Percentiles rank a stretch among this genome's conserved stretches.
Conservation (phyloP, 2,113 vertebrate species). For the Takifugu bimaculatus region DNA sequence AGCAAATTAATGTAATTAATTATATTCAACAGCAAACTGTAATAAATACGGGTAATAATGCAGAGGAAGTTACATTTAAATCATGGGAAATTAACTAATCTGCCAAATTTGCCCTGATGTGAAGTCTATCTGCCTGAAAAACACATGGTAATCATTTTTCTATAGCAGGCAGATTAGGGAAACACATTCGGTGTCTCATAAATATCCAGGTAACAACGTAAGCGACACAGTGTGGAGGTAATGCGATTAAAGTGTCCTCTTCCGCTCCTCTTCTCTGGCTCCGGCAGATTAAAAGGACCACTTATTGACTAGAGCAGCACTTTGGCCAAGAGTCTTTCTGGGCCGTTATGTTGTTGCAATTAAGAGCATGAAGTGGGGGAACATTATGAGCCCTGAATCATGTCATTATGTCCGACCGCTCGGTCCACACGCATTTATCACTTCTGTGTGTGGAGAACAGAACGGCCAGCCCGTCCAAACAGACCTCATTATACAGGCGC, state of each 20-base stretch:
- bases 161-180: no score
- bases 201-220: conserved; percentile 14
- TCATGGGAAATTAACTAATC: no score
- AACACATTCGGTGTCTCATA: neutral
- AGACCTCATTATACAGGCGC: conserved; percentile 1
- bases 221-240: conserved; percentile 22
- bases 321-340: conserved; percentile 44
- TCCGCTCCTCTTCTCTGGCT: conserved; percentile 29
- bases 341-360: conserved; percentile 56
- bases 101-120: no score
- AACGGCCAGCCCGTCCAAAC: conserved; percentile 12
- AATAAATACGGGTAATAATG: no score
- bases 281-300: conserved; percentile 49
- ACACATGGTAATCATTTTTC: no score
- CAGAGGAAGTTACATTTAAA: no score
- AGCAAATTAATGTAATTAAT: no score
- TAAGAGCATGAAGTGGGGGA: conserved; percentile 51
- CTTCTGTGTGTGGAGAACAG: neutral
- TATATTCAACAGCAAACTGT: no score
- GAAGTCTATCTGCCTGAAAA: no score
- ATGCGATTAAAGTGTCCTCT: conserved; percentile 45
- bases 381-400: conserved; percentile 54
- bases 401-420: conserved; percentile 43
- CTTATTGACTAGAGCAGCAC: conserved; percentile 62
- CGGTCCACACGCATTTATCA: conserved; percentile 30